Conservation (phyloP, 2,797 vertebrate genomes). For the Toxotes lorentzi region DNA sequence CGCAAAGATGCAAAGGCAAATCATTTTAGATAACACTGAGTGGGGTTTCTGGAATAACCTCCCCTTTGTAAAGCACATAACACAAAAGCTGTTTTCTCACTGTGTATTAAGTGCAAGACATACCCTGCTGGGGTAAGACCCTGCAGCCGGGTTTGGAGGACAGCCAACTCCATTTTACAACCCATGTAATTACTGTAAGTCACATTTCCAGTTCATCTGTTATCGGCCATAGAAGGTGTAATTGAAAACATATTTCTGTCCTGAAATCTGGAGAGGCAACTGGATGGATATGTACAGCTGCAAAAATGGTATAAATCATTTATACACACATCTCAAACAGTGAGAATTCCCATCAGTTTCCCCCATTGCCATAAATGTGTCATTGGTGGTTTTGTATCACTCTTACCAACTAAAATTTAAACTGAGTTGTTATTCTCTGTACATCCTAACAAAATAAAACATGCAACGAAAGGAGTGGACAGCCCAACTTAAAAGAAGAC, state of each 20-base stretch:
- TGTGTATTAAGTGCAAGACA: slow-evolving; percentile 34
- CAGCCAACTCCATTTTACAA: slow-evolving; percentile 33
- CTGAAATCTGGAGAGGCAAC: slow-evolving; percentile 3
- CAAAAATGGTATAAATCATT: not conserved
- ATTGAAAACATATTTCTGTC: slow-evolving; percentile 4
- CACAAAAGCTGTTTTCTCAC: slow-evolving; percentile 34
- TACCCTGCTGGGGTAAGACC: slow-evolving; percentile 35
- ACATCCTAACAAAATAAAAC: slow-evolving; percentile 9
- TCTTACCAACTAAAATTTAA: not conserved
- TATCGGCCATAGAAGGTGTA: not conserved
- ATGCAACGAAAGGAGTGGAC: not conserved
- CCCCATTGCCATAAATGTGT: not conserved
- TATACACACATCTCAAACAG: not conserved
- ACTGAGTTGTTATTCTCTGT: not conserved
- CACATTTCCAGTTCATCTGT: slow-evolving; percentile 34
- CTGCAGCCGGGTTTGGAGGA: slow-evolving; percentile 31
- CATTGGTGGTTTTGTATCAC: not conserved
- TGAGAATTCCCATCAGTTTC: not conserved
- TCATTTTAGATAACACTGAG: slow-evolving; percentile 6
- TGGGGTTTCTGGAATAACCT: not conserved
- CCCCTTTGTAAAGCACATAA: not conserved
- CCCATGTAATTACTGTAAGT: slow-evolving; percentile 37
- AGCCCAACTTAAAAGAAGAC: slow-evolving; percentile 25
- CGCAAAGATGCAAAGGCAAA: not conserved
- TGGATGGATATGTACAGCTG: not conserved